A percentile compares a stretch with the other conserved stretches of the same genome.
phyloP scores from a whole-genome alignment of 2,888 invertebrate genomes.

The Drosophila engyochracea region DNA sequence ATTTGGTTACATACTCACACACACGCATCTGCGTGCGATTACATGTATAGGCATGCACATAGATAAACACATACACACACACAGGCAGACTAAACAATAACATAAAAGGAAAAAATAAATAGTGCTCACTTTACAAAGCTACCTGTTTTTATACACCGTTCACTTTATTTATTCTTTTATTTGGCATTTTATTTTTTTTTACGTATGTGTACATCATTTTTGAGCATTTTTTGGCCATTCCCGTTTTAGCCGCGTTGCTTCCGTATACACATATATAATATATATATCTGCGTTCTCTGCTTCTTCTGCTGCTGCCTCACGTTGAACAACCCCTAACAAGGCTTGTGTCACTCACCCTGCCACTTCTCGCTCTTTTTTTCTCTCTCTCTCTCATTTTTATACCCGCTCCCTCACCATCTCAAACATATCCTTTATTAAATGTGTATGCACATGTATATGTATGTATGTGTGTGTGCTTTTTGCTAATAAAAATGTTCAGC shows the following conservation, averaged over 20 bases:
- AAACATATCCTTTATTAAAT: constrained; percentile 14
- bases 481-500: background rate
- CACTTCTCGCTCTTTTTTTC: constrained; percentile 24
- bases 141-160: background rate
- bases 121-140: background rate
- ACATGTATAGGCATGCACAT: constrained; percentile 3
- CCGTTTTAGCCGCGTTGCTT: constrained; percentile 26
- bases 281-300: constrained; percentile 24
- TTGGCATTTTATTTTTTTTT: background rate
- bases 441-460: constrained; percentile 6
- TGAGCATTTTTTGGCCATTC: constrained; percentile 10
- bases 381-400: background rate
- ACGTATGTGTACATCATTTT: background rate
- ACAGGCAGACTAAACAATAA: constrained; percentile 6
- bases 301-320: constrained; percentile 13
- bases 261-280: constrained; percentile 3
- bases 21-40: constrained; percentile 17
- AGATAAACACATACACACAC: constrained; percentile 1
- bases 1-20: constrained; percentile 66
- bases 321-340: constrained; percentile 64
- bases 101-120: background rate
- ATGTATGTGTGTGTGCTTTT: background rate
- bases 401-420: background rate
- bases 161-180: background rate
- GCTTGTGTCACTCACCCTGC: constrained; percentile 72